Evolutionary conservation across 2,797 vertebrate genomes (phyloP), one percentile per base, ranked within the genome.

Genomic region (Trachops cirrhosus): DNA sequence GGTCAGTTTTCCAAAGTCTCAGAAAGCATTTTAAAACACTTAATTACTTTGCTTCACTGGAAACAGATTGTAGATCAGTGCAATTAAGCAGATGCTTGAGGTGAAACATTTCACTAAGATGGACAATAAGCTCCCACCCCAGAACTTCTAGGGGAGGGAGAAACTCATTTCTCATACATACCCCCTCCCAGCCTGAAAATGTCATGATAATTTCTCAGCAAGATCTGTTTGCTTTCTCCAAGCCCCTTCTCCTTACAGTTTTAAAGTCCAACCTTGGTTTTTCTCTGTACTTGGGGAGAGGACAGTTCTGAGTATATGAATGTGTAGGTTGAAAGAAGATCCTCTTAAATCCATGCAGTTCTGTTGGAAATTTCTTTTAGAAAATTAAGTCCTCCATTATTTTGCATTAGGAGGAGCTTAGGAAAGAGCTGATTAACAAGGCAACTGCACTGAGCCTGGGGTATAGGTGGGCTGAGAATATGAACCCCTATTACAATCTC

Each of bases 21-120:
- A 84, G 78, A 98, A 97, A 97, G 92, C 94, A 97, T 97, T 98
- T 98, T 92, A 95, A 97, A 98, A 94, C 94, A 98, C 98, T 97
- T 97, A 96, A 98, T 97, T 96, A 94, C 94, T 96, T 94, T 96
- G 96, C 94, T 97, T 97, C 37, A 5, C 86, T 96, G 95, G 97
- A 95, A 97, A 84, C 91, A 97, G 95, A 96, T 3, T 9, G 96
- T 96, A 96, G 80, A 96, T 84, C 78, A 91, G 94, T 91, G 90
- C 91, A 97, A 95, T 97, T 96, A 97, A 95, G 88, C 93, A 97
- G 95, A 95, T 98, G 95, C 84, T 92, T 1, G 52, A 91, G 94
- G 71, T 86, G 74, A 83, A 89, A 71, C n/a, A 54, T 68, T 64
- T 73, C 41, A 22, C 52, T 18, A 50, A 85, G 67, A 90, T 54